A percentile compares a stretch with the other conserved stretches of the same genome.
Conservation (phyloP, 1,140 invertebrate genomes). For the Solen grandis region DNA sequence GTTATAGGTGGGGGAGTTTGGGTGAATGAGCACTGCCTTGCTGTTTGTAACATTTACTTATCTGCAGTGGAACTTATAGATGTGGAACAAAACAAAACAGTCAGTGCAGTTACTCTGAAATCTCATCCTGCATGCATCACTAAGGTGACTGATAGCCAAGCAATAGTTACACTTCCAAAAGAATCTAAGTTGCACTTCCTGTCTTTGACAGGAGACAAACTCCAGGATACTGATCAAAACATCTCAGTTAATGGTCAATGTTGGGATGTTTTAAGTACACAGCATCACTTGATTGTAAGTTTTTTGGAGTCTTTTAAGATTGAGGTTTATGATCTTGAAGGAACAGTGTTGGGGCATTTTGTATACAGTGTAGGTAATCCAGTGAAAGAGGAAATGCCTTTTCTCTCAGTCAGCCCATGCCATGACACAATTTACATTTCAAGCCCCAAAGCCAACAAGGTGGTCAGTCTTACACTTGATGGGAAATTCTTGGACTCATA, state of each 20-base stretch:
- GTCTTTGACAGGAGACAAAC: neutral
- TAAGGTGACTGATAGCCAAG: neutral
- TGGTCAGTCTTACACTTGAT: neutral
- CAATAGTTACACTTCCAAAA: neutral
- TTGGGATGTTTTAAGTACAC: neutral
- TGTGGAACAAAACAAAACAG: no score
- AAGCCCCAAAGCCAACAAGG: neutral
- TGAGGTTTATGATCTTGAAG: conserved; percentile 17
- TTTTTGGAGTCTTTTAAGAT: neutral
- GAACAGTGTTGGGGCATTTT: conserved; percentile 6
- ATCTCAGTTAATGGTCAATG: neutral
- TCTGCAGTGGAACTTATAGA: no score
- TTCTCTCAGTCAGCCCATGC: neutral
- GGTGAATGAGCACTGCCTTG: neutral
- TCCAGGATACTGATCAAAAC: neutral
- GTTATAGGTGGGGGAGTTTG: neutral
- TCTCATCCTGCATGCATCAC: neutral
- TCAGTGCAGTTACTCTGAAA: no score
- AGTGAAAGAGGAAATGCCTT: neutral
- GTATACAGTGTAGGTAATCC: neutral
- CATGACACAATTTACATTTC: neutral
- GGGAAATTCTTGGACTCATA: neutral
- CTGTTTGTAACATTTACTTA: neutral
- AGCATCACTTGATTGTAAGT: neutral
- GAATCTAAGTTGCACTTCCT: neutral